phyloP scores from a whole-genome alignment of 2,113 vertebrate species.

The Caranx melampygus region DNA sequence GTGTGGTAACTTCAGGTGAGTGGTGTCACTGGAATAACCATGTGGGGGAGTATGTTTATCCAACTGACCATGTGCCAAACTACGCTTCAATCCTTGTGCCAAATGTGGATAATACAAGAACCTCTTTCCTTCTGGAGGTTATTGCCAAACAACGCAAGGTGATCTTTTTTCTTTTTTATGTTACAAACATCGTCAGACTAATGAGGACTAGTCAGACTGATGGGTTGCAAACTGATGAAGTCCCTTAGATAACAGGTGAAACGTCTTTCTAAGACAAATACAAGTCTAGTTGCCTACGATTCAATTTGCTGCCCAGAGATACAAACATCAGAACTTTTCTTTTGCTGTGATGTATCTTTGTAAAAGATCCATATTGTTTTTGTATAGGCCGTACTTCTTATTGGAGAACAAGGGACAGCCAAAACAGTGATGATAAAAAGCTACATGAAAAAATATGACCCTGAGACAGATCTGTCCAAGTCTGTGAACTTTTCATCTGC shows the following conservation, averaged over 20 bases:
- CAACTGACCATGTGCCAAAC: conserved; percentile 81
- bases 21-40: conserved; percentile 88
- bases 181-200: not conserved
- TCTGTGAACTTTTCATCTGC: conserved; percentile 92
- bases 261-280: too few species aligned
- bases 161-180: not conserved
- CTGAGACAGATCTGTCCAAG: conserved; percentile 87
- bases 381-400: conserved; percentile 88
- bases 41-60: conserved; percentile 87
- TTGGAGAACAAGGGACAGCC: conserved; percentile 93
- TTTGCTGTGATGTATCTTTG: not conserved
- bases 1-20: conserved; percentile 74
- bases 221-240: too few species aligned
- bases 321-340: not conserved
- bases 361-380: not conserved
- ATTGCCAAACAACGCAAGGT: conserved; percentile 92
- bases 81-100: conserved; percentile 91
- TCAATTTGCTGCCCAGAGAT: too few species aligned
- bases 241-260: too few species aligned
- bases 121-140: conserved; percentile 88
- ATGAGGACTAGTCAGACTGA: too few species aligned
- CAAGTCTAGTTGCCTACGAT: too few species aligned
- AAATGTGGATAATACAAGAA: conserved; percentile 91
- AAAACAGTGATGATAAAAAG: conserved; percentile 92
- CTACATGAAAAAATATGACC: conserved; percentile 89